phyloP scores from a whole-genome alignment of 2,797 vertebrate genomes.

The Dryobates pubescens region DNA sequence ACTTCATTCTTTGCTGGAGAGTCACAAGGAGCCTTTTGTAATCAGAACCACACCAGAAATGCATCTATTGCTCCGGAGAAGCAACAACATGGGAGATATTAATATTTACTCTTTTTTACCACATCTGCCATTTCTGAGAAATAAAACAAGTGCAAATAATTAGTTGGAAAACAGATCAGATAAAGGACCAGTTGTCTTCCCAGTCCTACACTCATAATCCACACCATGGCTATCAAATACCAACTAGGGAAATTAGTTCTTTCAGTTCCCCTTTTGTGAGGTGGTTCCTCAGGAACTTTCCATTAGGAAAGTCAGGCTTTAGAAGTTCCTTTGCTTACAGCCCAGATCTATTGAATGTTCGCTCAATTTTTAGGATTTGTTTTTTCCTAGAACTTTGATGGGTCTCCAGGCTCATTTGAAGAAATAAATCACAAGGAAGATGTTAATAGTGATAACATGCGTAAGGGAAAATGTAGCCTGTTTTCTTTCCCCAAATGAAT shows the following conservation, averaged over 20 bases:
- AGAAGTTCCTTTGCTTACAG: background rate
- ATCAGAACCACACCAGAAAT: background rate
- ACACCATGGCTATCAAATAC: background rate
- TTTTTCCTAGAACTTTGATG: background rate
- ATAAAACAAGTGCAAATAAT: conserved; percentile 11
- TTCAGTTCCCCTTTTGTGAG: background rate
- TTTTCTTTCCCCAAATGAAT: background rate
- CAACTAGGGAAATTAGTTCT: background rate
- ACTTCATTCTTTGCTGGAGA: conserved; percentile 28
- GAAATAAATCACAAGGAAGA: background rate
- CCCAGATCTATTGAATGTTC: background rate
- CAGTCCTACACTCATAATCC: background rate
- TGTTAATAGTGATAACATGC: background rate
- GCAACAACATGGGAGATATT: conserved; percentile 9
- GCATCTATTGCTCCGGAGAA: background rate
- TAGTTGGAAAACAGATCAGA: background rate
- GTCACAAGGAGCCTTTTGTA: conserved; percentile 6
- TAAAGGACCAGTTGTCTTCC: background rate
- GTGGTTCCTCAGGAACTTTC: background rate
- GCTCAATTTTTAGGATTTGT: background rate
- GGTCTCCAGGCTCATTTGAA: background rate
- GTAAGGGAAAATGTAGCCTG: background rate
- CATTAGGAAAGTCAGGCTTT: background rate
- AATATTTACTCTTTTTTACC: background rate
- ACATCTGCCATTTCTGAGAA: background rate